These are phyloP conservation scores for Sarcophilus harrisii DNA, from an alignment of 2,797 vertebrate genomes.

Conservation along the genomic window DNA sequence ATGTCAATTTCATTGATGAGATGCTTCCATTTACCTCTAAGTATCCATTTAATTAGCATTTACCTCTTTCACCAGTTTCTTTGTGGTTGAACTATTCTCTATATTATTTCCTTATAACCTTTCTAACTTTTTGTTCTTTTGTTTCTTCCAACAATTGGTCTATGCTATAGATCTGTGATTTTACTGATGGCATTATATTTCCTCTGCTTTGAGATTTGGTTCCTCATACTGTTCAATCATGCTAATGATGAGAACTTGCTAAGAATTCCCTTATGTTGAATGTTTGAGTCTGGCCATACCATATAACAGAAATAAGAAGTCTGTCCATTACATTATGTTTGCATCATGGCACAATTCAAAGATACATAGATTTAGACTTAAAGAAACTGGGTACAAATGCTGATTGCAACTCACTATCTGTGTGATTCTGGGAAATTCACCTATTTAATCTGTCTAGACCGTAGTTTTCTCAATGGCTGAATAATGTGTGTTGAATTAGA, in stretches of 20 bases:
- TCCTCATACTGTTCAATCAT: neutral
- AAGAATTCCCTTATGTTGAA: neutral
- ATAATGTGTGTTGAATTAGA: neutral
- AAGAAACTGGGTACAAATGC: neutral
- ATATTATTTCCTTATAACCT: neutral
- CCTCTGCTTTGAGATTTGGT: neutral
- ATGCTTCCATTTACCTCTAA: neutral
- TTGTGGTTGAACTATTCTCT: neutral
- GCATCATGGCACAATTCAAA: neutral
- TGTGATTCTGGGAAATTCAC: neutral
- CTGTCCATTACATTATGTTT: neutral
- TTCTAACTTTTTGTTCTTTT: neutral
- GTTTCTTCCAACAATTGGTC: neutral
- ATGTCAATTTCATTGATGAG: neutral
- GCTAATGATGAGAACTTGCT: neutral
- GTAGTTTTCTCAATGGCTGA: neutral
- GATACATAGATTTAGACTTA: neutral
- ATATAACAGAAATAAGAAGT: neutral
- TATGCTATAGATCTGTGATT: neutral
- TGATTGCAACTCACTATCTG: neutral
- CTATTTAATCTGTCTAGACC: neutral
- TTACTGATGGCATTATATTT: neutral
- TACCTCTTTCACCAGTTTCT: slow-evolving; percentile 1
- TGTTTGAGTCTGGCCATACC: neutral
- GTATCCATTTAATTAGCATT: neutral